Base-by-base conservation (phyloP, 1,140 invertebrate genomes). In the Drosophila pseudoananassae region DNA sequence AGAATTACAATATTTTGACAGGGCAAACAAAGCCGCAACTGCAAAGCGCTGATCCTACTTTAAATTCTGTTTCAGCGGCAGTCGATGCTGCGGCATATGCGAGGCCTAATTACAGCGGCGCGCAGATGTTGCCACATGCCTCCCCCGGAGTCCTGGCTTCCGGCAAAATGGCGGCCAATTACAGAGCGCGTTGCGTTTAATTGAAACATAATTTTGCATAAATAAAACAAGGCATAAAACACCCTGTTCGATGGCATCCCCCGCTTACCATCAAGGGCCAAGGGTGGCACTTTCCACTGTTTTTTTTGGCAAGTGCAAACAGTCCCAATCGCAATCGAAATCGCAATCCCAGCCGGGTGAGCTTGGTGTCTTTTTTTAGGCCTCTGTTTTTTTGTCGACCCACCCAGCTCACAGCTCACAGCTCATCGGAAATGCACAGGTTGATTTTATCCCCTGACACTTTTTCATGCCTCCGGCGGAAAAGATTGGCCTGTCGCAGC, bases 151-250 rank as follows among this genome's bases (percentile, higher is more conserved):
- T 31, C 43, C 47, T 45, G 60, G 9, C 36, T 45, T n/a, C 57
- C 43, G 15, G 40, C 69, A 70, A 70, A 90, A 87, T 90, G 61
- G 52, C 63, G 78, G 65, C 73, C 80, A 89, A 89, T 89, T 84
- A 89, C 84, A 69, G 45, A 29, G 69, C 80, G 73, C 81, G 80
- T 80, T 89, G 54, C 72, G 68, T 84, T 90, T 89, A 90, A 90
- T 90, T 90, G 88, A 90, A 90, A 90, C 88, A 90, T 90, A 90
- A 90, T 90, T 90, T 90, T 88, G 83, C 83, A 88, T 88, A 88
- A 88, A 88, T 88, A 88, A 88, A 88, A 89, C 83, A 76, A 83
- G 64, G 88, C 83, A 90, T 90, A 81, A 90, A 90, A 88, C 87
- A 90, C 82, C 78, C 78, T 90, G 76, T 79, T 80, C 64, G 52